Conservation (phyloP, 2,113 vertebrate genomes). For the Etia nguti region DNA sequence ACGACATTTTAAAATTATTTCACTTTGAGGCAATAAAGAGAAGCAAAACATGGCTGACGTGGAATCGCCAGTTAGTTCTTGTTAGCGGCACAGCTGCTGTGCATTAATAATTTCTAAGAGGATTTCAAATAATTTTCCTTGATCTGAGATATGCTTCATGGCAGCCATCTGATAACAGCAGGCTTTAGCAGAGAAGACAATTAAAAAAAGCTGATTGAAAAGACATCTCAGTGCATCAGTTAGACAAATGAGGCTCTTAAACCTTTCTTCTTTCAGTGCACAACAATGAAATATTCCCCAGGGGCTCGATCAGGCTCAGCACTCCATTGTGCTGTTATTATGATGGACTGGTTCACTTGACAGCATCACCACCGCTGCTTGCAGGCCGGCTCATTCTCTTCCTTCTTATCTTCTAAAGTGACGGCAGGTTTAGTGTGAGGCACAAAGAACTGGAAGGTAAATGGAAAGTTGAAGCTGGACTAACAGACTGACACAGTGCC, state of each 20-base stretch:
- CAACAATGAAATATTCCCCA: slow-evolving; percentile 1
- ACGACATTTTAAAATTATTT: background rate
- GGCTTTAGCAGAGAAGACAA: background rate
- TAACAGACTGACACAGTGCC: background rate
- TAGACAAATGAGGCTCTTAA: background rate
- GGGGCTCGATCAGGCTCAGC: background rate
- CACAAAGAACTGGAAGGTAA: background rate
- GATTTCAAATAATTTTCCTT: background rate
- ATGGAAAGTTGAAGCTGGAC: background rate
- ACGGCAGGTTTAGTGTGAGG: rapidly evolving
- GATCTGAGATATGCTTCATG: background rate
- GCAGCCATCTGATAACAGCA: background rate
- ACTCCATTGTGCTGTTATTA: background rate
- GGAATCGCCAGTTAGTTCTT: background rate
- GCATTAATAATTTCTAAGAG: background rate
- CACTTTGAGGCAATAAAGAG: background rate
- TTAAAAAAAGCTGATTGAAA: slow-evolving; percentile 28
- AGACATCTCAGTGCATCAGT: background rate
- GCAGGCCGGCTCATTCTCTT: background rate
- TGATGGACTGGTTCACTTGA: background rate
- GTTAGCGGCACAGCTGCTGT: background rate
- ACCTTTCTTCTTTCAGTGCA: background rate
- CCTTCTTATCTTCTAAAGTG: background rate
- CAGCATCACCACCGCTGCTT: background rate
- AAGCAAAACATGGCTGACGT: background rate